Base-by-base conservation (phyloP, 2,797 vertebrate species). In the Hippopotamyrus pictus region DNA sequence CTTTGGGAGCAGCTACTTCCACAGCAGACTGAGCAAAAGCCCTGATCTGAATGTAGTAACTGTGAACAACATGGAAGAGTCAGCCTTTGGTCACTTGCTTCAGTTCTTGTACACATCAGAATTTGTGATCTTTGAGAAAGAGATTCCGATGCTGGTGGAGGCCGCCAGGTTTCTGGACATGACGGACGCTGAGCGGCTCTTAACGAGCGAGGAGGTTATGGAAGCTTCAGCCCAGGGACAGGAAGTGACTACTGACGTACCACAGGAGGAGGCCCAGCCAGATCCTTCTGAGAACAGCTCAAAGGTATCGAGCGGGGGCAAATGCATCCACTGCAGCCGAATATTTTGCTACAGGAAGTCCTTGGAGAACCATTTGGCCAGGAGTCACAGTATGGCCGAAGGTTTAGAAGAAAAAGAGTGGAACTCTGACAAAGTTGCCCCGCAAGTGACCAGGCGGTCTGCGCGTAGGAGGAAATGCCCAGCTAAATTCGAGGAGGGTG, bases 1-100 rank as follows among this genome's bases (percentile, higher is more conserved):
- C 11, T 98, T 99, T 7, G 98, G 99, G 19, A 99, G 99, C 93
- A 98, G 97, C 94, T 99, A 99, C 92, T 99, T 99, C 91, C 97
- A 99, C 3, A 97, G 97, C 0, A 97, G 97, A 90, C 94, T 99
- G 91, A 98, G 97, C 90, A 97, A 97, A 94, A 98, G 97, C 92
- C 97, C 97, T 0, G 94, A 95, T 62, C 94, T 96, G 0, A 95
- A 96, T 84, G 96, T 95, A 0, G 95, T 99, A 92, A 97, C 95
- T 0, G 94, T 99, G 91, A 97, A 99, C 92, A 97, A 99, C 0
- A 97, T 99, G 91, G 97, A 97, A 5, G 96, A 97, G 91, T 96
- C 96, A 0, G 96, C 97, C 53, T 99, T 99, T 93, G 96, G 95
- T 29, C 97, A 97, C 92, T 94, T 99, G 91, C 97, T 99, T 37